phyloP scores from a whole-genome alignment of 2,888 invertebrate species.

The Hirtodrosophila confusa region DNA sequence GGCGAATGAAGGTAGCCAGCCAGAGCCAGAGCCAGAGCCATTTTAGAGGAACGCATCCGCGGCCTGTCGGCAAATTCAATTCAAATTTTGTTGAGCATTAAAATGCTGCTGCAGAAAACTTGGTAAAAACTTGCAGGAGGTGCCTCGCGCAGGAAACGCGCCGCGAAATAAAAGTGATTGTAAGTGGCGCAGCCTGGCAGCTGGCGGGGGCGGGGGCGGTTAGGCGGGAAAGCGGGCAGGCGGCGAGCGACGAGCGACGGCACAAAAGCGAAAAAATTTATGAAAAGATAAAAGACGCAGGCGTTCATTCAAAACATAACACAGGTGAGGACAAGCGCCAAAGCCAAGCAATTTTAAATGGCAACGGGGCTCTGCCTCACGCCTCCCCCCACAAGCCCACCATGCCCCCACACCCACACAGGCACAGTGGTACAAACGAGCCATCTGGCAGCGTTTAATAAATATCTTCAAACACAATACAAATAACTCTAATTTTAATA shows the following conservation, averaged over 20 bases:
- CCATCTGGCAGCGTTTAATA: too few species aligned
- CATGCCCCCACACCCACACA: neutral
- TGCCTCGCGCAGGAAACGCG: conserved; percentile 43
- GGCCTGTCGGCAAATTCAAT: conserved; percentile 76
- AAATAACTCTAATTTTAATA: too few species aligned
- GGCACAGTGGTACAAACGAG: neutral
- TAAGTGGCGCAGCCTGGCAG: conserved; percentile 60
- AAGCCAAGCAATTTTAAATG: conserved; percentile 76
- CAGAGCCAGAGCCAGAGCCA: conserved; percentile 27
- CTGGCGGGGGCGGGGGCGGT: neutral
- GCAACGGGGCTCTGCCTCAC: conserved; percentile 46
- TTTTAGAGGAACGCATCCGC: conserved; percentile 50
- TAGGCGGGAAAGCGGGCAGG: neutral
- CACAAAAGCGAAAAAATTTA: conserved; percentile 63
- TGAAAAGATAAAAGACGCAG: conserved; percentile 78
- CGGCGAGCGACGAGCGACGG: conserved; percentile 3
- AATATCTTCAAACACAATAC: too few species aligned
- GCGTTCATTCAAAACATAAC: conserved; percentile 78
- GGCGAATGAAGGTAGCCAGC: neutral
- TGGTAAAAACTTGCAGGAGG: conserved; percentile 40
- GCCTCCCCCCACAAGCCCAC: neutral
- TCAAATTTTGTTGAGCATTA: conserved; percentile 79
- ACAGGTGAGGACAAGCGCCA: conserved; percentile 76
- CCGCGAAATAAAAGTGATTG: conserved; percentile 75
- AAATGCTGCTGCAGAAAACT: conserved; percentile 62